These are phyloP conservation scores for Drosophila simulans DNA, from an alignment of 1,140 invertebrate species.

Conservation along the genomic window DNA sequence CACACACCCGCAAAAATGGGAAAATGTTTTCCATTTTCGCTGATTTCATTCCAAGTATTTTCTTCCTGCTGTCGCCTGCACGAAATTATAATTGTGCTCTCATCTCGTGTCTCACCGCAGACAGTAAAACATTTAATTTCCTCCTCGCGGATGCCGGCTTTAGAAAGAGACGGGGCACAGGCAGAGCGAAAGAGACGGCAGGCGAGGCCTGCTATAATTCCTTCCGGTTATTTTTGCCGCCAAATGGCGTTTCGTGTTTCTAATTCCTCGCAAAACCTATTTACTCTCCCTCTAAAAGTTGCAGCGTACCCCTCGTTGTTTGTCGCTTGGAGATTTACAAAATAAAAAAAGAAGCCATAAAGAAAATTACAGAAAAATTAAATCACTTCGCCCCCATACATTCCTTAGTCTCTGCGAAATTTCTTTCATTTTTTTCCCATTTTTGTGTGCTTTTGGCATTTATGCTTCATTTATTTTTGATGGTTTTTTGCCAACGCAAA, in stretches of 20 bases:
- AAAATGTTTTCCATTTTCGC: constrained; percentile 61
- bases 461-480: constrained; percentile 80
- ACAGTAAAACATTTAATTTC: constrained; percentile 82
- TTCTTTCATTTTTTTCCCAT: not conserved
- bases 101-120: constrained; percentile 50
- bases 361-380: constrained; percentile 66
- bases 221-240: constrained; percentile 75
- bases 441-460: constrained; percentile 63
- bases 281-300: constrained; percentile 27
- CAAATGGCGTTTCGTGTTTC: constrained; percentile 66
- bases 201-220: constrained; percentile 64
- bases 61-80: constrained; percentile 38
- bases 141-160: constrained; percentile 47
- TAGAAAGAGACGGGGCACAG: not conserved
- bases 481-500: constrained; percentile 51
- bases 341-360: constrained; percentile 30
- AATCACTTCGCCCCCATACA: constrained; percentile 54
- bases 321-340: constrained; percentile 38
- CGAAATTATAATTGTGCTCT: constrained; percentile 74
- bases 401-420: constrained; percentile 4
- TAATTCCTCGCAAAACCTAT: constrained; percentile 74
- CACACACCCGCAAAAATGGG: constrained; percentile 33
- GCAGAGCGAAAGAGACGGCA: not conserved
- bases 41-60: constrained; percentile 64
- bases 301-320: constrained; percentile 1